A percentile compares a stretch with the other conserved stretches of the same genome.
These are phyloP conservation scores for Neocloeon triangulifer DNA, from an alignment of 1,140 invertebrate genomes.

Conservation along the genomic window DNA sequence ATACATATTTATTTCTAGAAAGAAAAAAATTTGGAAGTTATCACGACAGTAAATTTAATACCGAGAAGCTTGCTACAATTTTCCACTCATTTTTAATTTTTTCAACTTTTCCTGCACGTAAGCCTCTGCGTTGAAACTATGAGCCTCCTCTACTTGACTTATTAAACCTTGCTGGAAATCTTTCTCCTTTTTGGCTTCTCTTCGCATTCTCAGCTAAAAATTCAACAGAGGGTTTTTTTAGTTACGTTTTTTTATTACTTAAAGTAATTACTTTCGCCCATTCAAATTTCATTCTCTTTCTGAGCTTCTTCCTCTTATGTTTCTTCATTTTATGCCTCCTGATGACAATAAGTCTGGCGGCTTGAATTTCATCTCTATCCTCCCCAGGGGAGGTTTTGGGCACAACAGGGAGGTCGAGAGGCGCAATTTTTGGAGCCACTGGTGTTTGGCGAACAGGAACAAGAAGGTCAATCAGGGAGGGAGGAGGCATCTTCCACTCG, in stretches of 20 bases:
- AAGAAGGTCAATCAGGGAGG: too few species aligned
- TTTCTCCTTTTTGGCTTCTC: conserved; percentile 49
- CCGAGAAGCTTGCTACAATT: too few species aligned
- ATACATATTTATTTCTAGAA: too few species aligned
- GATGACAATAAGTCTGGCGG: conserved; percentile 49
- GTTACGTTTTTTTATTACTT: not conserved
- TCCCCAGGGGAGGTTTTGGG: not conserved
- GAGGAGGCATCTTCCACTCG: too few species aligned
- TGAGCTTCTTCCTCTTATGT: conserved; percentile 55
- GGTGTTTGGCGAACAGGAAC: too few species aligned
- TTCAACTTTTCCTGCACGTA: conserved; percentile 39
- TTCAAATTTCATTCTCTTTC: conserved; percentile 49
- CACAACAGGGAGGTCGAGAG: too few species aligned
- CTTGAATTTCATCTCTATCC: conserved; percentile 31
- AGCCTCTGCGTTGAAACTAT: conserved; percentile 46
- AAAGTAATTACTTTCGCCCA: conserved; percentile 31
- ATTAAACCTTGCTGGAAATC: conserved; percentile 45
- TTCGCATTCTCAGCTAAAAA: conserved; percentile 24
- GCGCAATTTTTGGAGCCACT: too few species aligned
- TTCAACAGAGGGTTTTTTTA: not conserved
- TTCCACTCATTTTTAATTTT: conserved; percentile 30
- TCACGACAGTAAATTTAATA: too few species aligned
- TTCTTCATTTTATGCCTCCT: conserved; percentile 65
- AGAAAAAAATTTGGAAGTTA: too few species aligned
- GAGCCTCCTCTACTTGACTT: conserved; percentile 38